These are phyloP conservation scores for Psephotus haematonotus DNA, from an alignment of 2,113 vertebrate genomes.

Conservation along the genomic window DNA sequence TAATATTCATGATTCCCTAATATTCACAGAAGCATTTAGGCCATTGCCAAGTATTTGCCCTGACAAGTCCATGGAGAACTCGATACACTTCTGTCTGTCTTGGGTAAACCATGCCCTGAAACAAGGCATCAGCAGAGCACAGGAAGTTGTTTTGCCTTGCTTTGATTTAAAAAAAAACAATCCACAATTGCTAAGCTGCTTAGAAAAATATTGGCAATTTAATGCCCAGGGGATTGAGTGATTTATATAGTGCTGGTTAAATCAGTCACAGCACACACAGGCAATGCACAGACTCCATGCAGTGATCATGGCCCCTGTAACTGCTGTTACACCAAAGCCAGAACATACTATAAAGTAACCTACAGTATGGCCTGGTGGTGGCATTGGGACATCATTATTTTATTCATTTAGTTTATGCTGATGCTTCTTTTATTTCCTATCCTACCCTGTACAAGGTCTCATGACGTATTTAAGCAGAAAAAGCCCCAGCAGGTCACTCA, in stretches of 20 bases:
- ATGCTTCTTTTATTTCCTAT: neutral
- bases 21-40: conserved; percentile 25
- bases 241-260: neutral
- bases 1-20: conserved; percentile 37
- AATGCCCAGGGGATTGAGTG: neutral
- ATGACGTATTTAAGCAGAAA: neutral
- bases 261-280: neutral
- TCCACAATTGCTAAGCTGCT: neutral
- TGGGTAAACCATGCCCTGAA: neutral
- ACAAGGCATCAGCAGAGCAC: neutral
- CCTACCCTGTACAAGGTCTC: neutral
- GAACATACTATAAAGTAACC: neutral
- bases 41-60: conserved; percentile 34
- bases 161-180: neutral
- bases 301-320: neutral
- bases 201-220: neutral
- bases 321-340: neutral
- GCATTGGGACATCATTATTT: fast-evolving
- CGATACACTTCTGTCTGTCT: neutral
- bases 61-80: neutral
- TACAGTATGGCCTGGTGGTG: neutral
- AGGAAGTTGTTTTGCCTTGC: neutral
- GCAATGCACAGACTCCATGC: neutral
- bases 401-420: neutral
- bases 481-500: neutral